Conservation (phyloP, 2,797 vertebrate genomes). For the Spea hammondii region DNA sequence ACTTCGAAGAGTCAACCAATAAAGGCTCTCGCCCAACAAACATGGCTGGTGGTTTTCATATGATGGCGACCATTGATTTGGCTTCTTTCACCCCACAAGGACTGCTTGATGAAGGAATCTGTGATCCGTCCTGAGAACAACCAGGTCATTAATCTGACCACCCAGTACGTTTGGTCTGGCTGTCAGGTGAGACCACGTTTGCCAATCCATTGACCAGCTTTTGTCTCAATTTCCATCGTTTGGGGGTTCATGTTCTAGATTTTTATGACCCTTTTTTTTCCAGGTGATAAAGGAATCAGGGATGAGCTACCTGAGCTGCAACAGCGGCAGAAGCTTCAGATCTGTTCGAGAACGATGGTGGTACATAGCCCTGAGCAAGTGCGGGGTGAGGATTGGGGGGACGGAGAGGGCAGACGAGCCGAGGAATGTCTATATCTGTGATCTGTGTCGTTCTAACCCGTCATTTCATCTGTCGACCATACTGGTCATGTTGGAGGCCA, state of each 20-base stretch:
- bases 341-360: slow-evolving; percentile 91
- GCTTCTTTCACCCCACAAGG: slow-evolving; percentile 60
- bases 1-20: too few species aligned
- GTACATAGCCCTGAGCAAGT: slow-evolving; percentile 94
- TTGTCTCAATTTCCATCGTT: too few species aligned
- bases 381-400: slow-evolving; percentile 73
- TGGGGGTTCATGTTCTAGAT: background rate
- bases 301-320: slow-evolving; percentile 80
- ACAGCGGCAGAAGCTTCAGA: slow-evolving; percentile 88
- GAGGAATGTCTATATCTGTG: too few species aligned
- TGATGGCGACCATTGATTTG: too few species aligned
- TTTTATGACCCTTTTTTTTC: background rate
- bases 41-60: too few species aligned
- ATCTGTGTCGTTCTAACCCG: too few species aligned
- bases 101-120: slow-evolving; percentile 87
- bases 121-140: slow-evolving; percentile 90
- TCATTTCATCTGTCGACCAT: too few species aligned
- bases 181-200: slow-evolving; percentile 76
- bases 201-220: too few species aligned
- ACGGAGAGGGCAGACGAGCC: too few species aligned
- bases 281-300: slow-evolving; percentile 81
- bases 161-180: slow-evolving; percentile 89
- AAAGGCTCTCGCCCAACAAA: too few species aligned
- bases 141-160: slow-evolving; percentile 94
- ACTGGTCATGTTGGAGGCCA: too few species aligned